These are phyloP conservation scores for Atrichornis clamosus DNA, from an alignment of 2,113 vertebrate species.

Conservation along the genomic window DNA sequence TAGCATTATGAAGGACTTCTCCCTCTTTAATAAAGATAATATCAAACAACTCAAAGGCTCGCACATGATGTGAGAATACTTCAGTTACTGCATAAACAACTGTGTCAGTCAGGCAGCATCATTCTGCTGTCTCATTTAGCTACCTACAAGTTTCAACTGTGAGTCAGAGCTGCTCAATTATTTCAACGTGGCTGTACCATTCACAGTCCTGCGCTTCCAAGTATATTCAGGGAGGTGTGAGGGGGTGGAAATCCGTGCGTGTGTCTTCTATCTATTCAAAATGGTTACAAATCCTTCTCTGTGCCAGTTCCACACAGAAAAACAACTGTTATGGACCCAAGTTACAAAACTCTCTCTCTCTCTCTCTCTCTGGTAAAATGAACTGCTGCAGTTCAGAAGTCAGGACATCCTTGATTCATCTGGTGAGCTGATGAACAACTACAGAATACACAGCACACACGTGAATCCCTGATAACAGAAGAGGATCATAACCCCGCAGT, in stretches of 20 bases:
- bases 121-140: neutral
- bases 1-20: neutral
- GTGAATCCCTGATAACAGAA: neutral
- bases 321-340: neutral
- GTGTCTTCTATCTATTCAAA: neutral
- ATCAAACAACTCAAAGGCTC: neutral
- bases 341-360: neutral
- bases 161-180: conserved; percentile 21
- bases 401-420: neutral
- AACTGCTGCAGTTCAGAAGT: neutral
- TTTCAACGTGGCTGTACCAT: neutral
- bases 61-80: neutral
- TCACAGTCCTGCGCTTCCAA: neutral
- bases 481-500: neutral
- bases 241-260: neutral
- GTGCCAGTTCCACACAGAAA: neutral
- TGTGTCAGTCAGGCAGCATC: neutral
- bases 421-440: neutral
- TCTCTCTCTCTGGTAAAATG: neutral
- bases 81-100: neutral
- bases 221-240: neutral
- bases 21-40: neutral
- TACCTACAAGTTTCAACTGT: neutral
- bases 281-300: neutral
- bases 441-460: neutral